Percentiles rank a stretch among this genome's conserved stretches.
These are phyloP conservation scores for Ia io DNA, from an alignment of 2,113 vertebrate species.

Conservation along the genomic window DNA sequence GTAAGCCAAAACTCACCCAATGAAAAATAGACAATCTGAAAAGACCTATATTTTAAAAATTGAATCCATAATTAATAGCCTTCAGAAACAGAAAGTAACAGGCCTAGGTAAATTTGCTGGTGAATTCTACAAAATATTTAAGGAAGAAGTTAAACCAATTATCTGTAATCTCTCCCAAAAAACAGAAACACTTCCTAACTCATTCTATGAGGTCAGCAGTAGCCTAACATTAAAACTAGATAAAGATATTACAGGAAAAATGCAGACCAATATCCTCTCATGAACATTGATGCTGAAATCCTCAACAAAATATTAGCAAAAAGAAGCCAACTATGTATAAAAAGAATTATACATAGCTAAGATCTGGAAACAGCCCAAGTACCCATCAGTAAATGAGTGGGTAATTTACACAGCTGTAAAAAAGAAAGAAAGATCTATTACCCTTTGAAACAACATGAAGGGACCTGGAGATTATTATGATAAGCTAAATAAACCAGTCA, in stretches of 20 bases:
- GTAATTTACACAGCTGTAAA: too few species aligned
- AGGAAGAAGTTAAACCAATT: not conserved
- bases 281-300: not conserved
- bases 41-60: not conserved
- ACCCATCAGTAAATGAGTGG: too few species aligned
- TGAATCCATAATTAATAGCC: not conserved
- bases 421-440: too few species aligned
- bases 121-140: not conserved
- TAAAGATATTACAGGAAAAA: not conserved
- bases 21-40: not conserved
- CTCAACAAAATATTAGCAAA: not conserved
- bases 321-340: not conserved
- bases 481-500: too few species aligned
- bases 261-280: not conserved
- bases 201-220: not conserved
- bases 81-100: not conserved
- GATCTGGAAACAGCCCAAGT: too few species aligned
- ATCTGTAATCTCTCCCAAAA: not conserved
- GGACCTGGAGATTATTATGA: too few species aligned
- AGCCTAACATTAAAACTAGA: not conserved
- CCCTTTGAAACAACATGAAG: too few species aligned
- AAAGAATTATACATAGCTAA: not conserved
- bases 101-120: not conserved
- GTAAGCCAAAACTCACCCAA: not conserved
- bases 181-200: not conserved